These are phyloP conservation scores for Atrina japonica DNA, from an alignment of 2,888 invertebrate genomes.

Conservation along the genomic window DNA sequence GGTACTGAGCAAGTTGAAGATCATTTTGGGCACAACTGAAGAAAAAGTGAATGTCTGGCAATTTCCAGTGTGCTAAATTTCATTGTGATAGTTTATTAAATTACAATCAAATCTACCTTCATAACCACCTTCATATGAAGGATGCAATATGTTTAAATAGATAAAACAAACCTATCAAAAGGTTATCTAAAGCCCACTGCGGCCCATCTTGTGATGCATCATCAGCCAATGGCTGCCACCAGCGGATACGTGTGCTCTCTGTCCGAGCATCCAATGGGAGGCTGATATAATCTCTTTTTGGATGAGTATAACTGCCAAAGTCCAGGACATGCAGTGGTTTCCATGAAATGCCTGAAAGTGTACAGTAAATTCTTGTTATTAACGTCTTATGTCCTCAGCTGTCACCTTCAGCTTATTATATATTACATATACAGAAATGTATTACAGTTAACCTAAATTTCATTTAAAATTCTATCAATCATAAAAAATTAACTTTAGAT, in stretches of 20 bases:
- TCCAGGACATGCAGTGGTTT: conserved; percentile 77
- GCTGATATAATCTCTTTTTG: conserved; percentile 74
- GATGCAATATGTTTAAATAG: not conserved
- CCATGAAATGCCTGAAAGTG: conserved; percentile 75
- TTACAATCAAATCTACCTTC: no score
- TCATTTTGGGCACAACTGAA: no score
- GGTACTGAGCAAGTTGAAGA: no score
- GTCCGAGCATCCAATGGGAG: conserved; percentile 76
- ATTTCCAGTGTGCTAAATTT: no score
- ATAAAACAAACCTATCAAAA: conserved; percentile 74
- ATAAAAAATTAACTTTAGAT: no score
- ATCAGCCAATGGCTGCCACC: conserved; percentile 75
- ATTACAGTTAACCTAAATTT: not conserved
- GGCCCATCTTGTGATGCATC: conserved; percentile 58
- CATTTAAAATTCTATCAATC: not conserved
- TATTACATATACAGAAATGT: not conserved
- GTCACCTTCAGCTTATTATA: not conserved
- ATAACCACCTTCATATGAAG: no score
- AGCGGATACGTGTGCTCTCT: conserved; percentile 72
- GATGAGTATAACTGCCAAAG: conserved; percentile 67
- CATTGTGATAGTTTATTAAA: no score
- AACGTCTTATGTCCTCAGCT: not conserved
- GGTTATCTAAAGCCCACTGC: conserved; percentile 80
- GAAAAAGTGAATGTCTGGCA: no score
- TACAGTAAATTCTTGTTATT: not conserved